These are phyloP conservation scores for Morone chrysops DNA, from an alignment of 2,113 vertebrate species.

Conservation along the genomic window DNA sequence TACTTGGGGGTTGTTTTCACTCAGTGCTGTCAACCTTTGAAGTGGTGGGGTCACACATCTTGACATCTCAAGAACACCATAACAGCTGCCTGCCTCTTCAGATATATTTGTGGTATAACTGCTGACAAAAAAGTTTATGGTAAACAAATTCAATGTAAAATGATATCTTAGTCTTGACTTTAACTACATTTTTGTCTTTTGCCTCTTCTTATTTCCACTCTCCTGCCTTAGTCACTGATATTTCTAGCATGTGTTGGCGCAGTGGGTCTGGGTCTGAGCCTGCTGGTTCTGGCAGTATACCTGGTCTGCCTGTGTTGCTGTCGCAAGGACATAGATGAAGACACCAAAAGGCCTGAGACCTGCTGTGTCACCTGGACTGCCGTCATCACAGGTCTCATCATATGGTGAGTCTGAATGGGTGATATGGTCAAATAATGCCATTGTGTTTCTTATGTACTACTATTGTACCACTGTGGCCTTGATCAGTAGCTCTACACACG, in stretches of 20 bases:
- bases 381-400: conserved; percentile 88
- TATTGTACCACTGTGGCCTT: neutral
- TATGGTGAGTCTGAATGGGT: conserved; percentile 88
- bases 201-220: conserved; percentile 2
- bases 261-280: conserved; percentile 89
- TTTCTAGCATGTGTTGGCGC: conserved; percentile 88
- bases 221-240: conserved; percentile 86
- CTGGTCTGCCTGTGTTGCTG: conserved; percentile 90
- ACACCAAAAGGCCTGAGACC: conserved; percentile 85
- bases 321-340: conserved; percentile 74
- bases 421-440: neutral
- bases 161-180: neutral
- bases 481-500: neutral
- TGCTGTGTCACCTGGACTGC: conserved; percentile 92
- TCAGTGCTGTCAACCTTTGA: neutral
- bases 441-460: neutral
- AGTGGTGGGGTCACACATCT: conserved; percentile 9
- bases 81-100: neutral
- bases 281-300: conserved; percentile 87
- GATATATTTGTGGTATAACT: conserved; percentile 7
- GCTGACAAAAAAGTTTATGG: neutral
- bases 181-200: conserved; percentile 7
- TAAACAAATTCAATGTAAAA: neutral
- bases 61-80: conserved; percentile 26
- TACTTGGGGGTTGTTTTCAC: conserved; percentile 36